Percentiles rank a stretch among this genome's conserved stretches.
These are phyloP conservation scores for Menura novaehollandiae DNA, from an alignment of 2,113 vertebrate genomes.

Conservation along the genomic window DNA sequence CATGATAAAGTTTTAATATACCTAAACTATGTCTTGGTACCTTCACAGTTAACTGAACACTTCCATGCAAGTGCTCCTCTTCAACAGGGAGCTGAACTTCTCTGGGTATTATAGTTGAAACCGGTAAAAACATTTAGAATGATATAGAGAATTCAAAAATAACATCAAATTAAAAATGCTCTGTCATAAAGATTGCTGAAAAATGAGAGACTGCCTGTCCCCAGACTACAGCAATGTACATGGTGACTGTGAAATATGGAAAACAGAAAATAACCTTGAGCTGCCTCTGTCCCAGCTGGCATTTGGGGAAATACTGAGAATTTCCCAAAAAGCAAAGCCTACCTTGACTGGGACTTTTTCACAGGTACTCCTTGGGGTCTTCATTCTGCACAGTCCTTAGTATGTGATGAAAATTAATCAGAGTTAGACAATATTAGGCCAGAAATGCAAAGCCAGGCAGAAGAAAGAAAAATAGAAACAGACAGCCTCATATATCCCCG, in stretches of 20 bases:
- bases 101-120: neutral
- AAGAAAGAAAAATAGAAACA: neutral
- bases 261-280: neutral
- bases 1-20: neutral
- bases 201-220: neutral
- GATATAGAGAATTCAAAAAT: neutral
- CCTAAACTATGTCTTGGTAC: neutral
- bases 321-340: neutral
- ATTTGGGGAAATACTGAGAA: neutral
- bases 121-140: neutral
- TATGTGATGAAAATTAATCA: neutral
- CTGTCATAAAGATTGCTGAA: neutral
- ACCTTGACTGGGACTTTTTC: neutral
- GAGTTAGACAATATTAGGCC: neutral
- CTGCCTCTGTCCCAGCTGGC: neutral
- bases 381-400: neutral
- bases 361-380: neutral
- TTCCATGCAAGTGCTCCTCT: neutral
- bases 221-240: neutral
- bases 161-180: neutral
- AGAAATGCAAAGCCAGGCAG: neutral
- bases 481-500: neutral
- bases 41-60: neutral
- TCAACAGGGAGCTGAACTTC: neutral
- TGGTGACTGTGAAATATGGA: neutral